Conservation (phyloP, 2,888 invertebrate species). For the Drosophila dives region DNA sequence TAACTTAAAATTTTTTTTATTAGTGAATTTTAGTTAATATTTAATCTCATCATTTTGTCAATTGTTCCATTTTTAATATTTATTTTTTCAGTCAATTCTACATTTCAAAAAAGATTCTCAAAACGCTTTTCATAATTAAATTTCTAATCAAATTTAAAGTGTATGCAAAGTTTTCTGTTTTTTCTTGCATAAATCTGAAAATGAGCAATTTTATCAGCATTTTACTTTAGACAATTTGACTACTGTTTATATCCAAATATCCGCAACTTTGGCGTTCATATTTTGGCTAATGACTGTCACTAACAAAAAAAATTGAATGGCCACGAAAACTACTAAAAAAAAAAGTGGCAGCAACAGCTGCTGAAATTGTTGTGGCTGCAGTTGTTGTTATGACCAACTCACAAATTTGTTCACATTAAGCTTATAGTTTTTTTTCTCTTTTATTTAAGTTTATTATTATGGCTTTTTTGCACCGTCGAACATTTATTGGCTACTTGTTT, state of each 20-base stretch:
- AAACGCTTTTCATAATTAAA: neutral
- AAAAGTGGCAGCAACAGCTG: conserved; percentile 54
- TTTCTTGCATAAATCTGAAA: neutral
- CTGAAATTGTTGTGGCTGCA: conserved; percentile 28
- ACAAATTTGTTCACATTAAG: conserved; percentile 76
- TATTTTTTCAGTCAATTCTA: neutral
- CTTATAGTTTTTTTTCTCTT: conserved; percentile 23
- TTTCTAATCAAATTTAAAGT: neutral
- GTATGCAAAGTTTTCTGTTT: neutral
- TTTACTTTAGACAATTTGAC: conserved; percentile 1
- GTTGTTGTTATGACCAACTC: neutral
- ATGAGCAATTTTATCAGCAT: neutral
- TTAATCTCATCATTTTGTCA: neutral
- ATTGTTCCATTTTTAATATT: neutral
- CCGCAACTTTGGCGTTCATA: conserved; percentile 53
- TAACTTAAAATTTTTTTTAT: no score
- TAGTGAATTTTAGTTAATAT: neutral
- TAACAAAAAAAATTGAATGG: conserved; percentile 47
- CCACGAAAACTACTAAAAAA: conserved; percentile 55
- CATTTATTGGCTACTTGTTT: conserved; percentile 68
- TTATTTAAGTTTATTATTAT: conserved; percentile 71
- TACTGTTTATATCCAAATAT: conserved; percentile 9
- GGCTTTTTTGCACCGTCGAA: conserved; percentile 71
- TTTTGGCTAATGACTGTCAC: conserved; percentile 77
- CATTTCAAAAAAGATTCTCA: neutral